phyloP scores from a whole-genome alignment of 2,797 vertebrate genomes.

The Hirundo rustica region DNA sequence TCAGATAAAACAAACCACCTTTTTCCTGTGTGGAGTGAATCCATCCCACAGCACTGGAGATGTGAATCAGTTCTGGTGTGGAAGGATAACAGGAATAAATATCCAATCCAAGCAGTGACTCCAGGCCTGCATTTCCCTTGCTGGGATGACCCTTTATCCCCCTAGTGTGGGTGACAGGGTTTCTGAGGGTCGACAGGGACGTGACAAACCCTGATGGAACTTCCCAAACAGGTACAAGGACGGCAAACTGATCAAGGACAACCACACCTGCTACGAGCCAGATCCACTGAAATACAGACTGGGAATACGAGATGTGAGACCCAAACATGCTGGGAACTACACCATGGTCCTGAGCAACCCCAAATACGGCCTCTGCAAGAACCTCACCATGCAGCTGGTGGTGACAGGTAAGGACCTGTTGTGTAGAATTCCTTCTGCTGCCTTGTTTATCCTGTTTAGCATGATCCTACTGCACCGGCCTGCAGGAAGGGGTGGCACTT shows the following conservation, averaged over 20 bases:
- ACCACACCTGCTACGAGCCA: conserved; percentile 80
- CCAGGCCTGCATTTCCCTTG: background rate
- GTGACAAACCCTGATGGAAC: background rate
- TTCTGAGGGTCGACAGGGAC: background rate
- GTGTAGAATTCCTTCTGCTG: background rate
- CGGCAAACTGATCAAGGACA: conserved; percentile 76
- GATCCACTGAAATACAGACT: conserved; percentile 72
- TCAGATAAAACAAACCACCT: background rate
- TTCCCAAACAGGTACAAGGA: conserved; percentile 85
- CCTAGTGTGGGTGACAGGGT: background rate
- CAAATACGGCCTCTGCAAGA: conserved; percentile 75
- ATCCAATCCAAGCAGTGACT: background rate
- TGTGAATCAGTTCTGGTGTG: background rate
- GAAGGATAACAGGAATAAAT: background rate
- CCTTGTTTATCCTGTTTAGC: background rate
- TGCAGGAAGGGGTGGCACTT: background rate
- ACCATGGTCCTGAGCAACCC: conserved; percentile 81
- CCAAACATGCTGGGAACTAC: conserved; percentile 82
- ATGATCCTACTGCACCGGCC: background rate
- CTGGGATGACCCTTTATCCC: background rate
- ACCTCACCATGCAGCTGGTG: conserved; percentile 83
- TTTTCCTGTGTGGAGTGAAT: background rate
- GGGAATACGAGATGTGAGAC: conserved; percentile 78
- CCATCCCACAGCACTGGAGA: background rate
- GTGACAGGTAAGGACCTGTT: conserved; percentile 79